Evolutionary conservation across 1,140 invertebrate genomes (phyloP).

Genomic region (Grapholita molesta): DNA sequence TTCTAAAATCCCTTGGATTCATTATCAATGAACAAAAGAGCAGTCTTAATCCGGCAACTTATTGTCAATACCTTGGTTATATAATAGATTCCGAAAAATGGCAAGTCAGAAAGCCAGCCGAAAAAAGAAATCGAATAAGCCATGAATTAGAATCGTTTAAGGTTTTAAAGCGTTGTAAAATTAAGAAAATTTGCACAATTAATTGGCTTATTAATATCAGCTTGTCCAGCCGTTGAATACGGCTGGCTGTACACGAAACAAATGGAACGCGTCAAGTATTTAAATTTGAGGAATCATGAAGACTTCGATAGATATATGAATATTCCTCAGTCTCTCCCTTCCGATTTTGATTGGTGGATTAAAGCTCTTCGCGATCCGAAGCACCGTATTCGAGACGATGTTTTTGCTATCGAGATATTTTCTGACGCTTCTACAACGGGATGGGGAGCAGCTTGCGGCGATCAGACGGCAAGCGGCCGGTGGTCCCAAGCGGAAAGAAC

Average conservation of each 20-base stretch:
- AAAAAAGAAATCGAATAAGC: constrained; percentile 1
- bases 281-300: constrained; percentile 15
- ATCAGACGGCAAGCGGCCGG: constrained; percentile 9
- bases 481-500: neutral
- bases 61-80: constrained; percentile 1
- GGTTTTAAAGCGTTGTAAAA: neutral
- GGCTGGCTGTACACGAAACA: constrained; percentile 20
- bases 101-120: neutral
- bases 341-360: constrained; percentile 12
- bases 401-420: constrained; percentile 10
- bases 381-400: neutral
- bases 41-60: neutral
- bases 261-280: constrained; percentile 13
- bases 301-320: constrained; percentile 19
- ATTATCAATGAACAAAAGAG: constrained; percentile 17
- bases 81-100: constrained; percentile 14
- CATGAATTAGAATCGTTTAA: neutral
- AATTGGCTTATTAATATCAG: constrained; percentile 3
- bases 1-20: too few relatives aligned
- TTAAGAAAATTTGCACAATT: constrained; percentile 18
- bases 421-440: constrained; percentile 22
- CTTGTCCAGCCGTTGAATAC: constrained; percentile 18
- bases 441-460: constrained; percentile 19
- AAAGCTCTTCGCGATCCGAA: neutral
- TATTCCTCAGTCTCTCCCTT: neutral